Evolutionary conservation across 2,888 invertebrate species (phyloP).

Genomic region (Catocala nupta): DNA sequence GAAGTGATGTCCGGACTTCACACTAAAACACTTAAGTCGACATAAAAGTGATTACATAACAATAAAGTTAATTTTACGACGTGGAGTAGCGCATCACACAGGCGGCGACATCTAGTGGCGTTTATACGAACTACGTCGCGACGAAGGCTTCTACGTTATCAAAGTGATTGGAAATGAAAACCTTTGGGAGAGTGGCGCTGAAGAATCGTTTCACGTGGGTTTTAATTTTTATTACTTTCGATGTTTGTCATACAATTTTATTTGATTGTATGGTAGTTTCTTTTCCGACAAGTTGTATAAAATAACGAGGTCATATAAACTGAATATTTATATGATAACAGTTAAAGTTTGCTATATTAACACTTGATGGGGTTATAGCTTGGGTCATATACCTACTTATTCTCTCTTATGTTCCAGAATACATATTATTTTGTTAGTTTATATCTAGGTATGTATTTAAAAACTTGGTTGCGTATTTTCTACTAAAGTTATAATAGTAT

Average conservation of each 20-base stretch:
- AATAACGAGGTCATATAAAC: too few relatives aligned
- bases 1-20: conserved; percentile 21
- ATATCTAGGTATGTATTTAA: too few relatives aligned
- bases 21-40: conserved; percentile 33
- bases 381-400: too few relatives aligned
- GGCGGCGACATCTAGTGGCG: conserved; percentile 71
- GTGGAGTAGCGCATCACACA: conserved; percentile 44
- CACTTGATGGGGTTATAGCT: too few relatives aligned
- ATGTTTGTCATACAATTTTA: not conserved
- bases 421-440: too few relatives aligned
- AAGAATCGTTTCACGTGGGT: conserved; percentile 13
- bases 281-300: too few relatives aligned
- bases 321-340: too few relatives aligned
- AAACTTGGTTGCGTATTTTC: too few relatives aligned
- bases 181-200: conserved; percentile 62
- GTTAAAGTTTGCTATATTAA: too few relatives aligned
- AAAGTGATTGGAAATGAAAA: conserved; percentile 63
- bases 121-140: conserved; percentile 62
- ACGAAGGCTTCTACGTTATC: conserved; percentile 75
- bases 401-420: too few relatives aligned
- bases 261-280: too few relatives aligned
- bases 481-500: too few relatives aligned
- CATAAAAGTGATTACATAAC: conserved; percentile 48
- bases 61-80: conserved; percentile 42
- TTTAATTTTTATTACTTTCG: not conserved